These are phyloP conservation scores for Arothron firmamentum DNA, from an alignment of 2,113 vertebrate genomes.

Conservation along the genomic window DNA sequence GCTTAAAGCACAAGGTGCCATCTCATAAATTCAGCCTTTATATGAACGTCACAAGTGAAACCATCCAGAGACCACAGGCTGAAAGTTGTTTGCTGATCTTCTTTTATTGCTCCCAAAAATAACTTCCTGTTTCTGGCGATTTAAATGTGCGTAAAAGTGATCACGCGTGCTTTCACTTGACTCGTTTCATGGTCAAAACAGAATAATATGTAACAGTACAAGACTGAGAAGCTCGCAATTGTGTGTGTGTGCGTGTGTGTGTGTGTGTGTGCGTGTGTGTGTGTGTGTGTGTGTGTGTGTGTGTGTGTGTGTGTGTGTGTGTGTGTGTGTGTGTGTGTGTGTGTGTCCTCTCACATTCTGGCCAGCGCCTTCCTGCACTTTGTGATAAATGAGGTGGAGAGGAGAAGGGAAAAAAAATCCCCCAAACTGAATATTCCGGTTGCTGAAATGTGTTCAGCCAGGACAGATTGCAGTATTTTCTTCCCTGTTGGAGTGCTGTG, in stretches of 20 bases:
- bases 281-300: not conserved
- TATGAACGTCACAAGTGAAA: not conserved
- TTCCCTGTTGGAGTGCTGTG: conserved; percentile 50
- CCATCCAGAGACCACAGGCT: too few relatives aligned
- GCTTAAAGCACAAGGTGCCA: not conserved
- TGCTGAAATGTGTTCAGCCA: conserved; percentile 63
- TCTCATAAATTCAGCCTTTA: not conserved
- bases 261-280: not conserved
- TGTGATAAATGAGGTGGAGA: conserved; percentile 44
- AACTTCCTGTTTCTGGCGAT: too few relatives aligned
- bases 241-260: not conserved
- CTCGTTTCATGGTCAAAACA: too few relatives aligned
- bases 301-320: not conserved
- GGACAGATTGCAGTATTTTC: conserved; percentile 67
- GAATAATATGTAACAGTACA: too few relatives aligned
- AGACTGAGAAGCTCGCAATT: too few relatives aligned
- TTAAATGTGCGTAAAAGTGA: too few relatives aligned
- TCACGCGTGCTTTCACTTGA: too few relatives aligned
- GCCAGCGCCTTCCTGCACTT: conserved; percentile 37
- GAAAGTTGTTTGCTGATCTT: too few relatives aligned
- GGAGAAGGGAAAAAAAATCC: conserved; percentile 1
- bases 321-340: too few relatives aligned
- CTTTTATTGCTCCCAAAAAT: too few relatives aligned
- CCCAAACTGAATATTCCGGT: conserved; percentile 56
- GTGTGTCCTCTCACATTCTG: conserved; percentile 14